Base-by-base conservation (phyloP, 2,888 invertebrate genomes). In the Ligdia adustata region DNA sequence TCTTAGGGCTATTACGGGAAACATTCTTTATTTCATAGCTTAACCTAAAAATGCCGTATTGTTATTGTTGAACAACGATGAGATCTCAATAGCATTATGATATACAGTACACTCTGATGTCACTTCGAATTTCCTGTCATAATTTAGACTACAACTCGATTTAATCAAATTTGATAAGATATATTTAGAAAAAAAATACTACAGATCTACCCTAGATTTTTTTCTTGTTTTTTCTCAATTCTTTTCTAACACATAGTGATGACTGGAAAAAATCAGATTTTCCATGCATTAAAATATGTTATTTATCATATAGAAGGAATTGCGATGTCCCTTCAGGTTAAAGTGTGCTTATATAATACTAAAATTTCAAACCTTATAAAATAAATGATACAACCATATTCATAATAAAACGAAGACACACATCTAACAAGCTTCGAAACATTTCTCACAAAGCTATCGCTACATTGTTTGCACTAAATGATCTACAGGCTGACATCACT, bases 21-120 rank as follows among this genome's bases (percentile, higher is more conserved):
- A 78, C 72, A 76, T 72, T 76, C 72, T 72, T 60, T 69, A 76
- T 72, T 75, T 69, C 66, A 69, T 71, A 80, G 63, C 85, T 88
- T 87, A 89, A 79, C 81, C 85, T 88, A 90, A 79, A 90, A 90
- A 89, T 89, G 89, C 90, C 82, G 83, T 87, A 85, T 82, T 88
- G 83, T 87, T 89, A 88, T 89, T 90, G 89, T 88, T 89, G 88
- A 75, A 86, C 82, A 86, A 85, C 88, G 89, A 84, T 90, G 89
- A 90, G 89, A 89, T 90, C 89, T 88, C 86, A 81, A 84, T 82
- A 82, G 81, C 79, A 78, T 81, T 75, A 79, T 77, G 76, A 79
- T 81, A n/a, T n/a, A n/a, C n/a, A n/a, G n/a, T n/a, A 80, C 79
- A 78, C 76, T 66, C 79, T 81, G 79, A 82, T 78, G 75, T 77